phyloP scores from a whole-genome alignment of 2,113 vertebrate species.

The Coptodon bakossiorum region DNA sequence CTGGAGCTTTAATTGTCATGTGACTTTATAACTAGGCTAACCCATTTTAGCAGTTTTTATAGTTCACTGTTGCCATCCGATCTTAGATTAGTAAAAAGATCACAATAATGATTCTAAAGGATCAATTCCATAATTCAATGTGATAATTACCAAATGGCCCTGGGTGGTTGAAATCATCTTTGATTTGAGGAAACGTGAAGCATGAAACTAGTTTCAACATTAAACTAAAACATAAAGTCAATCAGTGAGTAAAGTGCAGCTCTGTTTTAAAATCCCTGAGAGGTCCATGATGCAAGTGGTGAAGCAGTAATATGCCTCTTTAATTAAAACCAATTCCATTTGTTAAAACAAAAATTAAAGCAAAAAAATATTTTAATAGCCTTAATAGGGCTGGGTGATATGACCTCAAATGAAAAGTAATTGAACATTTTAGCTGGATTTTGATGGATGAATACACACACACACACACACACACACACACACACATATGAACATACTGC shows the following conservation, averaged over 20 bases:
- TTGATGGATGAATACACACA: neutral
- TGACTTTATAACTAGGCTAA: neutral
- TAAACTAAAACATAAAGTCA: neutral
- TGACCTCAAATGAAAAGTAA: neutral
- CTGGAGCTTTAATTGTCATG: neutral
- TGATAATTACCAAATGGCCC: neutral
- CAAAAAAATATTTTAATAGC: neutral
- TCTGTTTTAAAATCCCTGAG: neutral
- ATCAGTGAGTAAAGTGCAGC: neutral
- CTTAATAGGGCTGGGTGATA: neutral
- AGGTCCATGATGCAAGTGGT: neutral
- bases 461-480: neutral
- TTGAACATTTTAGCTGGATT: neutral
- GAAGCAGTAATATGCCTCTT: neutral
- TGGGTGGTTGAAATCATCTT: neutral
- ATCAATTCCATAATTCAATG: neutral
- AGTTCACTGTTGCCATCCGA: neutral
- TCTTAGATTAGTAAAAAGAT: neutral
- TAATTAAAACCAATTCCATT: neutral
- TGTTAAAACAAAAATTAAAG: neutral
- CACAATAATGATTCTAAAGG: neutral
- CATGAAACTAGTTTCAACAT: neutral
- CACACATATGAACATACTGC: neutral
- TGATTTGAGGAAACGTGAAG: neutral
- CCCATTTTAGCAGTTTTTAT: neutral